phyloP scores from a whole-genome alignment of 2,888 invertebrate genomes.

The Cecidostiba fungosa region DNA sequence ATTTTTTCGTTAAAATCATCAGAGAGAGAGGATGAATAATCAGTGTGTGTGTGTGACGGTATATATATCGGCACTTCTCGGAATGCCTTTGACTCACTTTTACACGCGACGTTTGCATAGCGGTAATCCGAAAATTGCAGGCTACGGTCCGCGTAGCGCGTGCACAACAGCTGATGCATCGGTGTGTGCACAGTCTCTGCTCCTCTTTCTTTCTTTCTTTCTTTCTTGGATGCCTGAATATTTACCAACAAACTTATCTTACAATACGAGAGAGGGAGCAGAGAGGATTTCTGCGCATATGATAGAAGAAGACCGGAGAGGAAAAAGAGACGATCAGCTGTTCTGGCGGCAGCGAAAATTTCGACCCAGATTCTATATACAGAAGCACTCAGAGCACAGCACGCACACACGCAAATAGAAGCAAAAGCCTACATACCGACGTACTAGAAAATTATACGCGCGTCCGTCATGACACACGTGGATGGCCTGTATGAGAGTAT shows the following conservation, averaged over 20 bases:
- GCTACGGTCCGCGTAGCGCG: not conserved
- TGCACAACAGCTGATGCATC: not conserved
- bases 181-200: not conserved
- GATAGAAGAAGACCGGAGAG: not conserved
- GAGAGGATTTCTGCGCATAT: no score
- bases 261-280: no score
- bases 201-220: not conserved
- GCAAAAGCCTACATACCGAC: slow-evolving; percentile 20
- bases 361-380: slow-evolving; percentile 6
- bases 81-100: slow-evolving; percentile 22
- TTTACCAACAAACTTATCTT: not conserved
- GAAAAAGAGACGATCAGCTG: not conserved
- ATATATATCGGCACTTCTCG: not conserved
- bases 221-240: not conserved
- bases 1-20: not conserved
- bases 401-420: not conserved
- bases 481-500: not conserved
- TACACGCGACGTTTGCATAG: slow-evolving; percentile 1
- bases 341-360: not conserved
- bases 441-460: slow-evolving; percentile 14
- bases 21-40: not conserved
- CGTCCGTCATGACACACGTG: slow-evolving; percentile 46
- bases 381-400: not conserved
- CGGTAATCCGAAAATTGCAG: slow-evolving; percentile 19
- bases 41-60: not conserved